Conservation (phyloP, 2,797 vertebrate genomes). For the Mormyrus hasselquistii region DNA sequence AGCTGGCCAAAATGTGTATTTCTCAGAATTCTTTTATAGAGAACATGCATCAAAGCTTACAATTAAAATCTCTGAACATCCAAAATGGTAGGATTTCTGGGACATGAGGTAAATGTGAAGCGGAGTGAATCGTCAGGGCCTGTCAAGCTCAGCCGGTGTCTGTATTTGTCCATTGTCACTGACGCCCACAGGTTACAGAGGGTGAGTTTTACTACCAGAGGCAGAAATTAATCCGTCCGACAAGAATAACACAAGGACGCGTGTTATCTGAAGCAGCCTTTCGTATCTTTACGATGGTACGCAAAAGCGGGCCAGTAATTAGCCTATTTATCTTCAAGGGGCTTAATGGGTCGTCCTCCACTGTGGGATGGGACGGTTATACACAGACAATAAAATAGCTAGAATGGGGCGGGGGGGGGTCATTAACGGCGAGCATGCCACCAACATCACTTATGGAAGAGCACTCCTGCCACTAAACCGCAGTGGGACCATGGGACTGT, state of each 20-base stretch:
- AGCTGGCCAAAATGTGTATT: constrained; percentile 29
- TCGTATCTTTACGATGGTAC: background rate
- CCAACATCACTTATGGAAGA: background rate
- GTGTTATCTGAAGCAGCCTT: background rate
- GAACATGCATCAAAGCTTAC: background rate
- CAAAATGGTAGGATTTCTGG: constrained; percentile 31
- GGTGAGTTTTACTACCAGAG: constrained; percentile 5
- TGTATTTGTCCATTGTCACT: background rate
- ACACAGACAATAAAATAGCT: background rate
- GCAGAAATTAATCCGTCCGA: background rate
- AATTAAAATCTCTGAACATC: constrained; percentile 32
- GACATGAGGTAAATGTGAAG: background rate
- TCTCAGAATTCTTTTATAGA: background rate
- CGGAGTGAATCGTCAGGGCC: background rate
- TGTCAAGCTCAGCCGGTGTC: background rate
- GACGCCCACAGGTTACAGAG: background rate
- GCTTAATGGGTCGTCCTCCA: background rate
- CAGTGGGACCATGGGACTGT: background rate
- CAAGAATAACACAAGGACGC: background rate
- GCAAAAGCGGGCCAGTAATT: background rate
- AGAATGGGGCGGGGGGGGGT: background rate
- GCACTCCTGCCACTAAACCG: background rate
- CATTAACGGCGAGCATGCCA: background rate
- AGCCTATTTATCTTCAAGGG: background rate
- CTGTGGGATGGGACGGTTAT: background rate